Percentiles rank a stretch among this genome's conserved stretches.
Evolutionary conservation across 2,113 vertebrate species (phyloP).

Genomic region (Perca fluviatilis): DNA sequence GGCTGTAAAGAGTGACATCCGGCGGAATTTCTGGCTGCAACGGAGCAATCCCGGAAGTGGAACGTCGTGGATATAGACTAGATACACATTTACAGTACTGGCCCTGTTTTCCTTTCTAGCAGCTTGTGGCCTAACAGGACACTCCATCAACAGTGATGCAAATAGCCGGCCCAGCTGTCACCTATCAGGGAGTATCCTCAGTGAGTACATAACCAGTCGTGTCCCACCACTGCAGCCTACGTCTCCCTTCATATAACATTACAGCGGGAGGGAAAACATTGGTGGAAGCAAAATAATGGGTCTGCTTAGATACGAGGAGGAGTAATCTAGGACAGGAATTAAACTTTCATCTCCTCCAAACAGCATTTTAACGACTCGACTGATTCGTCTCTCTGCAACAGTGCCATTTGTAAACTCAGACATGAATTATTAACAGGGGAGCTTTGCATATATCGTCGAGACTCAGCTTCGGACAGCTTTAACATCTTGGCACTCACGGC

Average conservation of each 20-base stretch:
- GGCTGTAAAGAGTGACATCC: too few relatives aligned
- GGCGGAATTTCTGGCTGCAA: too few relatives aligned
- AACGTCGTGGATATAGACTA: too few relatives aligned
- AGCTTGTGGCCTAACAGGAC: constrained; percentile 66
- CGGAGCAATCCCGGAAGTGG: too few relatives aligned
- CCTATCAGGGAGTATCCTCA: constrained; percentile 63
- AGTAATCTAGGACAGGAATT: constrained; percentile 84
- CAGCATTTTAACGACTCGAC: constrained; percentile 78
- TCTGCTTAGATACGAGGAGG: constrained; percentile 72
- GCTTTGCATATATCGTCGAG: constrained; percentile 78
- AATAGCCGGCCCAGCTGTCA: constrained; percentile 74
- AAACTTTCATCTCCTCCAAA: constrained; percentile 84
- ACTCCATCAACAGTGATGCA: constrained; percentile 58
- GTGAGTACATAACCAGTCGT: constrained; percentile 61
- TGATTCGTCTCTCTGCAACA: constrained; percentile 78
- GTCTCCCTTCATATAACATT: constrained; percentile 71
- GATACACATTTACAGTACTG: constrained; percentile 42
- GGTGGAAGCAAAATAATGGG: constrained; percentile 76
- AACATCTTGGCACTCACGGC: constrained; percentile 68
- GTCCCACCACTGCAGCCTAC: constrained; percentile 61
- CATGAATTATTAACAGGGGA: constrained; percentile 81
- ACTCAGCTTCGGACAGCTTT: constrained; percentile 67
- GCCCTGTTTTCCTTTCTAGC: constrained; percentile 46
- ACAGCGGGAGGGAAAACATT: constrained; percentile 57
- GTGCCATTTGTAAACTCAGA: constrained; percentile 84